These are phyloP conservation scores for Orchestes rusci DNA, from an alignment of 2,888 invertebrate species.

Conservation along the genomic window DNA sequence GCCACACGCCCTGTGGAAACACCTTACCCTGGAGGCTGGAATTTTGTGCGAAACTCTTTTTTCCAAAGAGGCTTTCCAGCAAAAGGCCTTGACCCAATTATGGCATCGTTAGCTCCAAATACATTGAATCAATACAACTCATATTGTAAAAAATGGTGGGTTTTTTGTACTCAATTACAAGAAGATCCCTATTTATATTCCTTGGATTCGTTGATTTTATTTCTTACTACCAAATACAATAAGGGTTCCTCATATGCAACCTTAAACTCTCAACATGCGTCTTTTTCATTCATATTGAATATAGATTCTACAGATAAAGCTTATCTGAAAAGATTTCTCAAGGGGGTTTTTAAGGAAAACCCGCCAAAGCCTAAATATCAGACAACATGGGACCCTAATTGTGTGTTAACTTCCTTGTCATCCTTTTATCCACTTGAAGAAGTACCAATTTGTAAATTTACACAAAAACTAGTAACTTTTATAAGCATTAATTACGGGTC, in stretches of 20 bases:
- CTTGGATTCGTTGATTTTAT: neutral
- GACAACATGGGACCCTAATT: conserved; percentile 7
- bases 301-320: too few species aligned
- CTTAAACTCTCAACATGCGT: too few species aligned
- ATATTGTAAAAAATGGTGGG: too few species aligned
- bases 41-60: too few species aligned
- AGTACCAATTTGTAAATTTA: conserved; percentile 2
- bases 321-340: conserved; percentile 19
- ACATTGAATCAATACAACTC: neutral
- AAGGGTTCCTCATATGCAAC: conserved; percentile 7
- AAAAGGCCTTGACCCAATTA: conserved; percentile 4
- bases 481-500: conserved; percentile 9
- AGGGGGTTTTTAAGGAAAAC: conserved; percentile 13
- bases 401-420: conserved; percentile 2
- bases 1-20: conserved; percentile 1
- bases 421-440: conserved; percentile 1
- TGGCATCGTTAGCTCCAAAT: neutral
- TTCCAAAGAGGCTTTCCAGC: conserved; percentile 6
- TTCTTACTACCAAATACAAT: conserved; percentile 5
- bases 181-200: neutral
- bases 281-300: conserved; percentile 5
- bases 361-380: conserved; percentile 11
- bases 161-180: neutral
- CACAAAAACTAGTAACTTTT: conserved; percentile 5
- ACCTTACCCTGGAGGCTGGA: conserved; percentile 11